Percentiles rank a stretch among this genome's conserved stretches.
phyloP scores from a whole-genome alignment of 2,888 invertebrate species.

The Latrodectus hesperus region DNA sequence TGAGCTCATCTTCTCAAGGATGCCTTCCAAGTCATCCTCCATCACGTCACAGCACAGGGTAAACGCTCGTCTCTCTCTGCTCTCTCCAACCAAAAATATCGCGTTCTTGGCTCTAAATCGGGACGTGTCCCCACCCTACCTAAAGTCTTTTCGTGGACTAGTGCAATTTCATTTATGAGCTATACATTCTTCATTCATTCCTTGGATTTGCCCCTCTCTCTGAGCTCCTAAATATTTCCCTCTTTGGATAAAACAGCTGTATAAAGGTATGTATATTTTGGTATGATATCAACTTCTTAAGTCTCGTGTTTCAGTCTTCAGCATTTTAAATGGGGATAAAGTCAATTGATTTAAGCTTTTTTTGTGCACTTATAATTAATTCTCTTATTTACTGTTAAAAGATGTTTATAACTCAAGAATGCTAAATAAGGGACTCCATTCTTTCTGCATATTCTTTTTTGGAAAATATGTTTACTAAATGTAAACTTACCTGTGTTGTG shows the following conservation, averaged over 20 bases:
- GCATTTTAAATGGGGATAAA: too few relatives aligned
- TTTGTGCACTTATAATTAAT: too few relatives aligned
- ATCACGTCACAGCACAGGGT: conserved; percentile 25
- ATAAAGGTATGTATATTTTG: not conserved
- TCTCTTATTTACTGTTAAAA: too few relatives aligned
- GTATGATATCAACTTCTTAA: too few relatives aligned
- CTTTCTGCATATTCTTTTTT: too few relatives aligned
- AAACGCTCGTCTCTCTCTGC: conserved; percentile 12
- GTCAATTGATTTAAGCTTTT: too few relatives aligned
- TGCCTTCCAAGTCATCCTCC: conserved; percentile 25
- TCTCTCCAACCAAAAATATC: conserved; percentile 35
- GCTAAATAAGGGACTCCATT: too few relatives aligned
- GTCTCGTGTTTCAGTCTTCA: too few relatives aligned
- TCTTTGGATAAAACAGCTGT: not conserved
- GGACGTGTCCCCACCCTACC: conserved; percentile 27
- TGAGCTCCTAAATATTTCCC: not conserved
- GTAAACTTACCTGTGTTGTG: too few relatives aligned
- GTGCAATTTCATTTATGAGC: conserved; percentile 37
- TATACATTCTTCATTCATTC: not conserved
- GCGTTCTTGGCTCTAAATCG: conserved; percentile 50
- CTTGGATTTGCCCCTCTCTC: not conserved
- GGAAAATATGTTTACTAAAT: too few relatives aligned
- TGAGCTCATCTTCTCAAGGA: conserved; percentile 38
- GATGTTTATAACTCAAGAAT: too few relatives aligned
- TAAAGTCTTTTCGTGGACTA: conserved; percentile 28